These are phyloP conservation scores for Dasyornis broadbenti DNA, from an alignment of 2,113 vertebrate genomes.

Conservation along the genomic window DNA sequence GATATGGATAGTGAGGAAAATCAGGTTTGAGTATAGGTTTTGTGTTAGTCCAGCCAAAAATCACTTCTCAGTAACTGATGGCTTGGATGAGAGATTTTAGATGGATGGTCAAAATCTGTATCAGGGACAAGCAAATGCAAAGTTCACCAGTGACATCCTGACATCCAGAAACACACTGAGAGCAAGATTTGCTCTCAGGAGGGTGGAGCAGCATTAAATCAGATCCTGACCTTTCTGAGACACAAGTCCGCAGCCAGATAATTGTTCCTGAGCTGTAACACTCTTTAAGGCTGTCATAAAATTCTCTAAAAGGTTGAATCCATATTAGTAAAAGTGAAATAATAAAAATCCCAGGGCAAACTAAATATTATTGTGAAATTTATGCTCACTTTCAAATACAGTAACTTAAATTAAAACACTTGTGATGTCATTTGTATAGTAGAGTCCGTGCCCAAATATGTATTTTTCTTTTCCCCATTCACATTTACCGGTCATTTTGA, in stretches of 20 bases:
- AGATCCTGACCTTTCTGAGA: constrained; percentile 31
- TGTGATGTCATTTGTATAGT: neutral
- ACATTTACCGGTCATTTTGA: neutral
- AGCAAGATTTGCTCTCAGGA: neutral
- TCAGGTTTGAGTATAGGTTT: neutral
- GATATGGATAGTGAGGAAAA: neutral
- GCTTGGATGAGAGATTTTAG: neutral
- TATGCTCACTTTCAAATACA: neutral
- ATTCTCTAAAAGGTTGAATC: constrained; percentile 32
- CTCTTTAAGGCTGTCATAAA: constrained; percentile 8
- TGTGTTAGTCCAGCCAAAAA: neutral
- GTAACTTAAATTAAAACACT: neutral
- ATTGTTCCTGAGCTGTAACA: neutral
- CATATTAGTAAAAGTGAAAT: neutral
- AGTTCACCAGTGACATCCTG: neutral
- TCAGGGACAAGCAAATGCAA: neutral
- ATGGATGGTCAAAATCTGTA: neutral
- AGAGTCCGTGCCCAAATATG: neutral
- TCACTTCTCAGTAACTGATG: neutral
- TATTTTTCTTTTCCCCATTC: neutral
- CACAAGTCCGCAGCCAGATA: neutral
- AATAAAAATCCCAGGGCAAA: neutral
- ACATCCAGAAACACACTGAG: neutral
- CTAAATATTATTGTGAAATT: constrained; percentile 12
- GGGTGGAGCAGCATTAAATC: neutral